Base-by-base conservation (phyloP, 2,113 vertebrate species). In the Egretta garzetta region DNA sequence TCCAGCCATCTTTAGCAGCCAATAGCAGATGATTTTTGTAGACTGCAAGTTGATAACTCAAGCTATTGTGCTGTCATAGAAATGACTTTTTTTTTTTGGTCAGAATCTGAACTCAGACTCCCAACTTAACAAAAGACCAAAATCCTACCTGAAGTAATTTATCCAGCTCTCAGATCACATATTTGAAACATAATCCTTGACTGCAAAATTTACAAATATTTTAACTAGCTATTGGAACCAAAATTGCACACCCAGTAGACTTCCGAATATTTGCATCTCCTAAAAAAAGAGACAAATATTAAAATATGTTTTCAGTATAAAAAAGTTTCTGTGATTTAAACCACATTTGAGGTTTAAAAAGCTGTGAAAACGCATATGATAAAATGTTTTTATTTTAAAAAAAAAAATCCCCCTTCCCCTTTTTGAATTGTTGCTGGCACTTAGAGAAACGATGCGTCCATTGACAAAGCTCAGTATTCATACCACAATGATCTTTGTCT, bases 221-320 rank as follows among this genome's bases (percentile, higher is more conserved):
- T 84, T 85, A 56, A 39, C 80, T 83, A 86, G 74, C 67, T 73
- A 33, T 80, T 67, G 93, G 85, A 89, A 76, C 85, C 35, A 66
- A 95, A 92, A 93, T 92, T 96, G 95, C 91, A 96, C 76, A 80
- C 41, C 90, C 77, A 92, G 60, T 39, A 93, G 59, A 58, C 90
- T 55, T 89, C 79, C 9, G 6, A 89, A 90, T 30, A 86, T 85
- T 66, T 87, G 87, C 88, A 95, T 97, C 95, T 91, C 91, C 93
- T 96, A 94, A 93, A 96, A 93, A 93, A 89, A 81, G 88, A 90
- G 91, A 94, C 89, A 89, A 95, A 86, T 91, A 97, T 60, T 91
- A 94, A 94, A 94, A 88, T 73, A 89, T 0, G 72, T 47, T 81
- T 94, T 97, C 84, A n/a, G 72, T 30, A 92, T 76, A 80, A 81